Evolutionary conservation across 2,113 vertebrate species (phyloP).

Genomic region (Pitta sordida): DNA sequence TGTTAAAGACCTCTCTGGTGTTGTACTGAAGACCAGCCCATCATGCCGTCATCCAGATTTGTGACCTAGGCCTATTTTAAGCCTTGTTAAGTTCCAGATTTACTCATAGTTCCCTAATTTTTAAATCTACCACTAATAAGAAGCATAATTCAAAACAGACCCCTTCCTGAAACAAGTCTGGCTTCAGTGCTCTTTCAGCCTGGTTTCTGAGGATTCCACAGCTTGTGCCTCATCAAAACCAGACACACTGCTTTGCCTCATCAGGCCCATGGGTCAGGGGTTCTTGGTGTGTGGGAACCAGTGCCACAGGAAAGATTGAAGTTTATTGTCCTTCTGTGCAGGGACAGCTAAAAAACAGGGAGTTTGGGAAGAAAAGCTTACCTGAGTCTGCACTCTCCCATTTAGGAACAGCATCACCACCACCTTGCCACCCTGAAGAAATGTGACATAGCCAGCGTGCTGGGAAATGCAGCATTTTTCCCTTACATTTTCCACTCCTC

Average conservation of each 20-base stretch:
- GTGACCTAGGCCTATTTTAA: slow-evolving; percentile 49
- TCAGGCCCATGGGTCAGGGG: background rate
- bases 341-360: background rate
- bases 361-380: background rate
- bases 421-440: background rate
- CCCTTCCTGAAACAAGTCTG: slow-evolving; percentile 36
- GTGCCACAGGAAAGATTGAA: background rate
- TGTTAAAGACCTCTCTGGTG: background rate
- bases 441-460: accelerated
- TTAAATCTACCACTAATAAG: slow-evolving; percentile 55
- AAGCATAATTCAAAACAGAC: slow-evolving; percentile 61
- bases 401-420: background rate
- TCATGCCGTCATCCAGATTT: slow-evolving; percentile 22
- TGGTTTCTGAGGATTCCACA: slow-evolving; percentile 44
- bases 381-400: background rate
- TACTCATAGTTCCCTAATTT: slow-evolving; percentile 62
- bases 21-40: background rate
- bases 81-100: slow-evolving; percentile 58
- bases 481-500: background rate
- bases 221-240: slow-evolving; percentile 45
- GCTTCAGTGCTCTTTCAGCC: background rate
- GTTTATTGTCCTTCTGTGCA: background rate
- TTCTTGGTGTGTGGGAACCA: background rate
- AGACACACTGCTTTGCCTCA: background rate
- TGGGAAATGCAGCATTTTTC: background rate